phyloP scores from a whole-genome alignment of 2,888 invertebrate genomes.

The Volucella bombylans region DNA sequence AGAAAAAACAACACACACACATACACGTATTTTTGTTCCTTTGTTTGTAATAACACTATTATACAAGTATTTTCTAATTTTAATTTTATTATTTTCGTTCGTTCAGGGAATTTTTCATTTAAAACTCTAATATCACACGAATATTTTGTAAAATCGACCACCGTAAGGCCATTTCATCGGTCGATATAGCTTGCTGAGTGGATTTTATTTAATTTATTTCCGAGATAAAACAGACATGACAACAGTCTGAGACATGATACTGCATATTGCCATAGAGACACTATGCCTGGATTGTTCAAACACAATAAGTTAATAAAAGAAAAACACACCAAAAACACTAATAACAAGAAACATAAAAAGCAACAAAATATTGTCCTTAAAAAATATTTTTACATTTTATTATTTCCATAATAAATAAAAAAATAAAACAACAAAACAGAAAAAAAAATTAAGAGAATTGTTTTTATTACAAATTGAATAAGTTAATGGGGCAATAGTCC shows the following conservation, averaged over 20 bases:
- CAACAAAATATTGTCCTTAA: constrained; percentile 56
- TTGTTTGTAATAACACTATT: constrained; percentile 75
- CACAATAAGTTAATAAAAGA: constrained; percentile 12
- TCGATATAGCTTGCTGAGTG: constrained; percentile 35
- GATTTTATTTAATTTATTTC: constrained; percentile 34
- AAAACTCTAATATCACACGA: constrained; percentile 17
- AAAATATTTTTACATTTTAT: constrained; percentile 72
- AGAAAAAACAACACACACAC: constrained; percentile 63
- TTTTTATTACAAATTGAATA: neutral
- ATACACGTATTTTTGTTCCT: constrained; percentile 77
- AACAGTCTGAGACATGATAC: neutral
- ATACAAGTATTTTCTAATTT: constrained; percentile 66
- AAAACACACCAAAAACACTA: constrained; percentile 3
- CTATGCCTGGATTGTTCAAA: constrained; percentile 35
- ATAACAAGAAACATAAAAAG: constrained; percentile 33
- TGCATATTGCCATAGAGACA: constrained; percentile 12
- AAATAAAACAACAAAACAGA: constrained; percentile 48
- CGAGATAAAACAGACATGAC: constrained; percentile 20
- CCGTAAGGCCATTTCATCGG: constrained; percentile 15
- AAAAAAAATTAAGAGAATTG: constrained; percentile 13
- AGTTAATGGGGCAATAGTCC: neutral
- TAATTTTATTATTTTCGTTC: constrained; percentile 50
- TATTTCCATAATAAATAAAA: constrained; percentile 68
- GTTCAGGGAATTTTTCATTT: constrained; percentile 55
- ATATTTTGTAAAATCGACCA: constrained; percentile 36